Percentiles rank a stretch among this genome's conserved stretches.
Evolutionary conservation across 2,113 vertebrate species (phyloP).

Genomic region (Dascyllus trimaculatus): DNA sequence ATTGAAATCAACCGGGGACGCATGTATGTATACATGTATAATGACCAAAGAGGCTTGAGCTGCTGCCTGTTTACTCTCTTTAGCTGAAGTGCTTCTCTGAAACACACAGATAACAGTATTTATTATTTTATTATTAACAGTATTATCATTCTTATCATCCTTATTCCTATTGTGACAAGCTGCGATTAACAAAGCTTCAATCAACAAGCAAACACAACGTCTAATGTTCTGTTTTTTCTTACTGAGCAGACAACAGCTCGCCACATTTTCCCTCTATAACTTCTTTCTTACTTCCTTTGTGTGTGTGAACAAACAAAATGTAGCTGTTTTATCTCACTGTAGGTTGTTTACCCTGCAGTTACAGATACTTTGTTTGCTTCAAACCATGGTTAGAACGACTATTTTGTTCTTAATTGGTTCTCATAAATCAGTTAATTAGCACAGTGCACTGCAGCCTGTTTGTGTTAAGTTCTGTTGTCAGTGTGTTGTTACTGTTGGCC

Average conservation of each 20-base stretch:
- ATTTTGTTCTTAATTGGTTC: neutral
- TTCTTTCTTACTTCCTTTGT: neutral
- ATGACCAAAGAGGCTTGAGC: neutral
- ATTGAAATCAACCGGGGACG: neutral
- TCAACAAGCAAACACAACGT: too few relatives aligned
- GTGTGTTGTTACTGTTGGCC: neutral
- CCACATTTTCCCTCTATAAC: neutral
- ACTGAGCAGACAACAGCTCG: too few relatives aligned
- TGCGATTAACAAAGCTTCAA: neutral
- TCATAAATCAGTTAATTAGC: conserved; percentile 11
- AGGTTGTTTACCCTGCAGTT: conserved; percentile 3
- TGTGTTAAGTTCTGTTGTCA: neutral
- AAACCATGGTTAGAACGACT: neutral
- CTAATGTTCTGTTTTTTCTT: too few relatives aligned
- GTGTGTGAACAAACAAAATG: neutral
- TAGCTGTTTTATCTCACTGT: neutral
- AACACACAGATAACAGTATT: neutral
- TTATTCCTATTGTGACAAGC: neutral
- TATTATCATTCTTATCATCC: neutral
- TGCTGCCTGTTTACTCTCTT: neutral
- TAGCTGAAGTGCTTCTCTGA: neutral
- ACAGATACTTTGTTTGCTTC: conserved; percentile 14
- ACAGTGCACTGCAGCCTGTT: neutral
- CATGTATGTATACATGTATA: neutral
- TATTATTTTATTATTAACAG: neutral